These are phyloP conservation scores for Spialia ferax DNA, from an alignment of 2,888 invertebrate species.

Conservation along the genomic window DNA sequence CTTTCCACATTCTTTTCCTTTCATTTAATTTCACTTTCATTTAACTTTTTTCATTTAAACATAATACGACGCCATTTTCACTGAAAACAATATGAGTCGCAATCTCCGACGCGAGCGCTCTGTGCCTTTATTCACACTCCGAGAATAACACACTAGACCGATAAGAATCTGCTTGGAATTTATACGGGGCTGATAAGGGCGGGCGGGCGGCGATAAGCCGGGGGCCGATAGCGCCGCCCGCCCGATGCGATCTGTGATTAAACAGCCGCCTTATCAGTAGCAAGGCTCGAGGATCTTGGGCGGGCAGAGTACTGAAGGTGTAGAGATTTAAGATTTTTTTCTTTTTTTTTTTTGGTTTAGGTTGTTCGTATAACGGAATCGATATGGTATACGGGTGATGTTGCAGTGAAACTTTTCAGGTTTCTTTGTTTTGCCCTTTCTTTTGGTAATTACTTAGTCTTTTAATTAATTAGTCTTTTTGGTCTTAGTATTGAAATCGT, in stretches of 20 bases:
- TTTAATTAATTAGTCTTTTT: too few species aligned
- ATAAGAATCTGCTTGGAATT: conserved; percentile 63
- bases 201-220: conserved; percentile 67
- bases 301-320: conserved; percentile 54
- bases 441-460: too few species aligned
- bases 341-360: neutral
- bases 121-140: conserved; percentile 24
- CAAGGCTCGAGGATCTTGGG: conserved; percentile 65
- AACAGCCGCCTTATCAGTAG: conserved; percentile 72
- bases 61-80: neutral
- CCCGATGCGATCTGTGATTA: conserved; percentile 81
- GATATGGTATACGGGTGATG: too few species aligned
- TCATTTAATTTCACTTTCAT: too few species aligned
- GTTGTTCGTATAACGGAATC: too few species aligned
- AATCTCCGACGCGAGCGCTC: neutral
- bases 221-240: conserved; percentile 60
- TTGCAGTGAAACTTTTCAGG: too few species aligned
- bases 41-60: too few species aligned
- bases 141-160: conserved; percentile 48
- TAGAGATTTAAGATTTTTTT: conserved; percentile 42
- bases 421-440: too few species aligned
- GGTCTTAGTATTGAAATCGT: too few species aligned
- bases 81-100: neutral
- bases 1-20: too few species aligned
- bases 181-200: conserved; percentile 62